Evolutionary conservation across 2,888 invertebrate species (phyloP).

Genomic region (Aradus depressus): DNA sequence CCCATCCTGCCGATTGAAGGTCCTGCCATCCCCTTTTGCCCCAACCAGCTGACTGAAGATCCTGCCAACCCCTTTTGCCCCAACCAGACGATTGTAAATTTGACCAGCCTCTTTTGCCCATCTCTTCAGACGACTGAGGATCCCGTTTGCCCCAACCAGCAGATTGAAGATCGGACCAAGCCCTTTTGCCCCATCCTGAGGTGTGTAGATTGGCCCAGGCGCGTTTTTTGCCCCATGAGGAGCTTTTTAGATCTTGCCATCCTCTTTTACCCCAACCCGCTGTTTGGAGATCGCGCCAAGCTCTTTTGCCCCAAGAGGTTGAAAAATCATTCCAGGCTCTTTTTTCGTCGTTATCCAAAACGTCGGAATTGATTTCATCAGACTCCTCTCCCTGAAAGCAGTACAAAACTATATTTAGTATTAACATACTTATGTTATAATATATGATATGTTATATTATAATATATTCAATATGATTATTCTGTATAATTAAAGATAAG

Average conservation of each 20-base stretch:
- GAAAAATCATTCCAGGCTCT: conserved; percentile 23
- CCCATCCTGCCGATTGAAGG: conserved; percentile 44
- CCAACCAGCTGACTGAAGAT: conserved; percentile 40
- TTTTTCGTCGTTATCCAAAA: conserved; percentile 16
- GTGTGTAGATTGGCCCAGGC: conserved; percentile 37
- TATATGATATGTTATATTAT: no score
- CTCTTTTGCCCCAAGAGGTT: conserved; percentile 22
- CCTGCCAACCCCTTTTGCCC: conserved; percentile 45
- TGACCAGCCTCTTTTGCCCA: conserved; percentile 35
- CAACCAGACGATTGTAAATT: conserved; percentile 36
- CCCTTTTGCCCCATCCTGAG: conserved; percentile 36
- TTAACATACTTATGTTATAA: no score
- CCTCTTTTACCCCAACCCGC: conserved; percentile 36
- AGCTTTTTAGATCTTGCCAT: conserved; percentile 45
- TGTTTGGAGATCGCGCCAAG: conserved; percentile 41
- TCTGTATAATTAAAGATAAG: no score
- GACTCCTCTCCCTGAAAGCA: no score
- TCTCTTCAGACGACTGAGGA: conserved; percentile 42
- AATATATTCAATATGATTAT: no score
- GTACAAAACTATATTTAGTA: no score
- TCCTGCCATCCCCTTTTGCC: conserved; percentile 43
- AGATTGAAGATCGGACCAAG: conserved; percentile 48
- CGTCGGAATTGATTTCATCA: no score
- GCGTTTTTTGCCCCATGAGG: conserved; percentile 39
- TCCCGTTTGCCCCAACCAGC: conserved; percentile 38